Conservation (phyloP, 2,797 vertebrate genomes). For the Notolepis coatsorum region DNA sequence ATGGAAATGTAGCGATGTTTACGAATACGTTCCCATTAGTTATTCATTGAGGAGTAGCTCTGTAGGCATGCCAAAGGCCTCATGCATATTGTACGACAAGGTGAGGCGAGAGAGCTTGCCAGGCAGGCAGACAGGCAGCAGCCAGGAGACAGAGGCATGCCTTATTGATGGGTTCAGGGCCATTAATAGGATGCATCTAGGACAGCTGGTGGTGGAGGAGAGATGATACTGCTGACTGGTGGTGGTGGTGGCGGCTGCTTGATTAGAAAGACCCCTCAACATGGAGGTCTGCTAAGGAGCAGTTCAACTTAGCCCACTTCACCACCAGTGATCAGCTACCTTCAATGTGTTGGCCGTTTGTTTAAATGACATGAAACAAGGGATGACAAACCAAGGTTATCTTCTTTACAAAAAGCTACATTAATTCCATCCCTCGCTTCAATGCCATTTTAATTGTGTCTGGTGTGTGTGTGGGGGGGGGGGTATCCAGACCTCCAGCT, state of each 20-base stretch:
- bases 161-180: conserved; percentile 82
- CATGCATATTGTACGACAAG: conserved; percentile 83
- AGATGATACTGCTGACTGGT: conserved; percentile 55
- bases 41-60: conserved; percentile 72
- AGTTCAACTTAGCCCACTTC: conserved; percentile 16
- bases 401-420: background rate
- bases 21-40: conserved; percentile 68
- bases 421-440: background rate
- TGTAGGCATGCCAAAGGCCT: conserved; percentile 75
- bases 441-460: background rate
- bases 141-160: conserved; percentile 76
- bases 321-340: conserved; percentile 8
- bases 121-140: conserved; percentile 61
- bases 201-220: conserved; percentile 66
- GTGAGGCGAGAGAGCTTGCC: conserved; percentile 73
- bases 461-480: background rate
- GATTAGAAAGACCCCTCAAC: conserved; percentile 43
- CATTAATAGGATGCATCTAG: conserved; percentile 83
- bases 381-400: background rate
- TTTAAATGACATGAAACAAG: background rate
- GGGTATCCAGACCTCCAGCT: conserved; percentile 2
- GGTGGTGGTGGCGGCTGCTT: conserved; percentile 23
- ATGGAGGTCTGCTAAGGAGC: conserved; percentile 11
- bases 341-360: background rate
- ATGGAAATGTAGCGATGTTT: conserved; percentile 69